A percentile compares a stretch with the other conserved stretches of the same genome.
phyloP scores from a whole-genome alignment of 2,797 vertebrate species.

The Leuciscus waleckii region DNA sequence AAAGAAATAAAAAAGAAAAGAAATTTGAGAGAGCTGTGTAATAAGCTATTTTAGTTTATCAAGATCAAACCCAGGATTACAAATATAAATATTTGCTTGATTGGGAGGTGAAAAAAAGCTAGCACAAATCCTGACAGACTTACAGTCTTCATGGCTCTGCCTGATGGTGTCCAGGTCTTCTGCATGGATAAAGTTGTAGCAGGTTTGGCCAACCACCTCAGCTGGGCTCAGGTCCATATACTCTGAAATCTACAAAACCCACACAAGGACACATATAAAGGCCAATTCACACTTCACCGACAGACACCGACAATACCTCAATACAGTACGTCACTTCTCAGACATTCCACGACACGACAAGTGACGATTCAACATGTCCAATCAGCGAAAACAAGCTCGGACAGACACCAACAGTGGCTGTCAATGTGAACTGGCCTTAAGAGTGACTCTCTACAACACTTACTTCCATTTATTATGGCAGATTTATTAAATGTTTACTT shows the following conservation, averaged over 20 bases:
- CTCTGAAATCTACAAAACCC: constrained; percentile 83
- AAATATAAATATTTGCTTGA: not conserved
- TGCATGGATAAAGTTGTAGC: constrained; percentile 88
- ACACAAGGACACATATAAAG: constrained; percentile 5
- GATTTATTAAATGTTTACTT: not conserved
- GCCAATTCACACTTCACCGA: not conserved
- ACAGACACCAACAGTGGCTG: not conserved
- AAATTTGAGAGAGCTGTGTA: not conserved
- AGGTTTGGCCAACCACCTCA: constrained; percentile 89
- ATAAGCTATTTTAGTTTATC: constrained; percentile 17
- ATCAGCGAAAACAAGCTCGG: not conserved
- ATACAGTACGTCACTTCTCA: not conserved
- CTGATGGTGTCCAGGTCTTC: constrained; percentile 87
- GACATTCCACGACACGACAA: not conserved
- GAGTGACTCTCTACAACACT: not conserved
- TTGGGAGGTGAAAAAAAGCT: not conserved
- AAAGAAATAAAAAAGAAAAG: not conserved
- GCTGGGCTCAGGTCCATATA: constrained; percentile 90
- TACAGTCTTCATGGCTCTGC: constrained; percentile 90
- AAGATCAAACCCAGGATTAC: constrained; percentile 11
- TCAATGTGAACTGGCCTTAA: not conserved
- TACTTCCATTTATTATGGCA: not conserved
- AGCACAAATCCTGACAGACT: constrained; percentile 58
- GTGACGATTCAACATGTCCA: not conserved
- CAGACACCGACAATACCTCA: not conserved